Conservation (phyloP, 2,113 vertebrate genomes). For the Hypocryptadius cinnamomeus region DNA sequence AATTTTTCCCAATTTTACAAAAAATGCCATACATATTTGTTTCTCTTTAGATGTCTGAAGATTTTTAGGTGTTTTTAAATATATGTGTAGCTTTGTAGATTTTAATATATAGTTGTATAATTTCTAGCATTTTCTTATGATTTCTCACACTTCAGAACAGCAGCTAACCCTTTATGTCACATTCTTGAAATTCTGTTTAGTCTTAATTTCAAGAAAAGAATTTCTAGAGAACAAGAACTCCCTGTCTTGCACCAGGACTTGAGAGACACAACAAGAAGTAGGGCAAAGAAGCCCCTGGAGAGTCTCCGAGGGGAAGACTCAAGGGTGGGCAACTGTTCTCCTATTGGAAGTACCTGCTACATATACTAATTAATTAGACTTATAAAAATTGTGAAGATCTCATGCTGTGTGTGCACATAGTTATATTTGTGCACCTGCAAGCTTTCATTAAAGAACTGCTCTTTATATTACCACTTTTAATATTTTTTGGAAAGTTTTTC, state of each 20-base stretch:
- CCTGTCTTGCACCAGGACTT: not conserved
- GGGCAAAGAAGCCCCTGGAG: not conserved
- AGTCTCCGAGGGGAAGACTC: not conserved
- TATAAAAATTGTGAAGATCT: not conserved
- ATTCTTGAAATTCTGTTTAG: not conserved
- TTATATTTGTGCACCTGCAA: not conserved
- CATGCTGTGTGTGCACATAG: too few relatives aligned
- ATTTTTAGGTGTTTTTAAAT: not conserved
- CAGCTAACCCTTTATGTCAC: not conserved
- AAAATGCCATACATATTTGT: not conserved
- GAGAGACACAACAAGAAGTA: not conserved
- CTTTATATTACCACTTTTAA: not conserved
- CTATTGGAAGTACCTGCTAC: not conserved
- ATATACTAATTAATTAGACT: not conserved
- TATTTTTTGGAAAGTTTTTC: not conserved
- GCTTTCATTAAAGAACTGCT: not conserved
- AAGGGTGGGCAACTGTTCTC: not conserved
- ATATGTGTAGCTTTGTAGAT: not conserved
- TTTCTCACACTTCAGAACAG: not conserved
- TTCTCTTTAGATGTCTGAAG: not conserved
- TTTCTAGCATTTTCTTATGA: not conserved
- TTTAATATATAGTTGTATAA: not conserved
- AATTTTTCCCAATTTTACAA: not conserved
- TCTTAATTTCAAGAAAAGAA: not conserved
- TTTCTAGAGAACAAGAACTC: not conserved